Evolutionary conservation across 2,797 vertebrate genomes (phyloP).

Genomic region (Enteromius paludinosus): DNA sequence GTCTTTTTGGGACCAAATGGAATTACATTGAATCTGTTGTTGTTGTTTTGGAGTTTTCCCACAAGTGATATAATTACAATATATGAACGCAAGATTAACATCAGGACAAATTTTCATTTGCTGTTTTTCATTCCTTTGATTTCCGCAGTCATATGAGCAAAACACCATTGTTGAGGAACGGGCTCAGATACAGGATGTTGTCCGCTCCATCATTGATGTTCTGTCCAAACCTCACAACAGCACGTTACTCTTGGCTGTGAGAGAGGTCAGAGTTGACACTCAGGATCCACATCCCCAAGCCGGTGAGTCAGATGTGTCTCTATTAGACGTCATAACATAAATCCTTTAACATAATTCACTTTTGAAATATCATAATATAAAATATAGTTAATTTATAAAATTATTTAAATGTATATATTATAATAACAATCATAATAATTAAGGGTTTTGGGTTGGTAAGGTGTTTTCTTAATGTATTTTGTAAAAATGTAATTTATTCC

Average conservation of each 20-base stretch:
- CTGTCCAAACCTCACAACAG: conserved; percentile 90
- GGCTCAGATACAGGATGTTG: conserved; percentile 85
- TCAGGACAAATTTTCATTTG: background rate
- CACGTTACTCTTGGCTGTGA: conserved; percentile 86
- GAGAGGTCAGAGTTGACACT: conserved; percentile 91
- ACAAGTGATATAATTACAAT: background rate
- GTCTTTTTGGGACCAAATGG: background rate
- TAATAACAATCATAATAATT: background rate
- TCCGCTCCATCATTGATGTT: conserved; percentile 82
- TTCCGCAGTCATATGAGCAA: conserved; percentile 83
- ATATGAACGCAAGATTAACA: background rate
- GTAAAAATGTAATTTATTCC: background rate
- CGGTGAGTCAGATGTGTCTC: conserved; percentile 66
- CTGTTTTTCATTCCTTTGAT: conserved; percentile 12
- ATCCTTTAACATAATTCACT: background rate
- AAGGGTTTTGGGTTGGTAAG: background rate
- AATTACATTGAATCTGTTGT: background rate
- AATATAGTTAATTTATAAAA: background rate
- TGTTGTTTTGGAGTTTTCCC: background rate
- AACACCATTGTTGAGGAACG: conserved; percentile 77
- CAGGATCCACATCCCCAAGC: conserved; percentile 71
- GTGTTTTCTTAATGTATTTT: background rate
- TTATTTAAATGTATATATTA: background rate
- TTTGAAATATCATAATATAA: background rate
- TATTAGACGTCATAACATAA: background rate